Conservation (phyloP, 2,797 vertebrate species). For the Pampus argenteus region DNA sequence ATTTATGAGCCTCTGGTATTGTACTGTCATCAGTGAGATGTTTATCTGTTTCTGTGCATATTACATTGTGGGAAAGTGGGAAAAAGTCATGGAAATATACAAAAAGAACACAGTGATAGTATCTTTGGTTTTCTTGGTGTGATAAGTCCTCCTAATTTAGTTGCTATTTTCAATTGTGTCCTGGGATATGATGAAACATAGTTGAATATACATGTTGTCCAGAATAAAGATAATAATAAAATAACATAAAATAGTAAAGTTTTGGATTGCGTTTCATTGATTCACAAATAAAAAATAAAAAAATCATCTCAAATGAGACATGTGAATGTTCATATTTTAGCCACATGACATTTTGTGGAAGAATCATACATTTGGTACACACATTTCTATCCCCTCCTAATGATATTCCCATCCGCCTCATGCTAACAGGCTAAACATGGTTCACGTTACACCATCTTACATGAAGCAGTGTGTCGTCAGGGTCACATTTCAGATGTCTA, state of each 20-base stretch:
- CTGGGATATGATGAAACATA: conserved; percentile 29
- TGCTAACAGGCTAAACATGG: too few species aligned
- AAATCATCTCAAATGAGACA: background rate
- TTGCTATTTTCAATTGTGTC: conserved; percentile 17
- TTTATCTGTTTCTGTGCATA: conserved; percentile 28
- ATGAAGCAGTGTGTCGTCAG: too few species aligned
- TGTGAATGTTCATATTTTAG: background rate
- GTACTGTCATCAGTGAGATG: conserved; percentile 16
- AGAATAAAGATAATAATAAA: conserved; percentile 23
- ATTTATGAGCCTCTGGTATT: conserved; percentile 14
- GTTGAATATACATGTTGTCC: conserved; percentile 20
- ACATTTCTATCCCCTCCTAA: too few species aligned
- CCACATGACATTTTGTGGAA: too few species aligned
- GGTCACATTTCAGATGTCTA: too few species aligned
- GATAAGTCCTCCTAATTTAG: background rate
- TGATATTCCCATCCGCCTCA: too few species aligned
- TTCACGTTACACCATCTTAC: too few species aligned
- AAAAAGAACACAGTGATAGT: background rate
- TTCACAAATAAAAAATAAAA: background rate
- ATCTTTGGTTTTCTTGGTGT: background rate
- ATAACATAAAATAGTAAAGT: conserved; percentile 6
- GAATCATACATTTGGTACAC: too few species aligned
- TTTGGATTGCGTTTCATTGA: conserved; percentile 23
- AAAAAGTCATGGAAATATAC: conserved; percentile 13
- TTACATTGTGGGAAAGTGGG: conserved; percentile 19